These are phyloP conservation scores for Tangara arthus DNA, from an alignment of 2,797 vertebrate species.

Conservation along the genomic window DNA sequence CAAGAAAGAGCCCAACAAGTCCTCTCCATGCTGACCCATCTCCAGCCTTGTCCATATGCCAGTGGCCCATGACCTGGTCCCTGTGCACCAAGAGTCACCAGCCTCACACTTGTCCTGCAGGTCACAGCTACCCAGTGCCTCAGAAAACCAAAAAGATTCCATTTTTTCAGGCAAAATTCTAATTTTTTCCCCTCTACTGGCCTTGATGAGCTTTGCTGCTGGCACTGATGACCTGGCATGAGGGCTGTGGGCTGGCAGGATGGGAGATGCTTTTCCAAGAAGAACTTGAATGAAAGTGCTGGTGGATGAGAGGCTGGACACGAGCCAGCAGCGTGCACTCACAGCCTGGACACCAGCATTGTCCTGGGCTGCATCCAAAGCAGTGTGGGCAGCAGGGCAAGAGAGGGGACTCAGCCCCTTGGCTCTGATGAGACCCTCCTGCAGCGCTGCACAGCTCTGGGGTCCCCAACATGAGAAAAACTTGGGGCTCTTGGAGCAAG, in stretches of 20 bases:
- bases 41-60: not conserved
- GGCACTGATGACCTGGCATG: rapidly evolving
- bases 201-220: not conserved
- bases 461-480: not conserved
- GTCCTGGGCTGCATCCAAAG: not conserved
- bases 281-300: not conserved
- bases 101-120: not conserved
- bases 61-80: not conserved
- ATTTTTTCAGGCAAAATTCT: not conserved
- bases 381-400: rapidly evolving
- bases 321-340: not conserved
- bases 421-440: not conserved
- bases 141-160: not conserved
- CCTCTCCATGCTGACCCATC: not conserved
- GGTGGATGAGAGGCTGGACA: not conserved
- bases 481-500: not conserved
- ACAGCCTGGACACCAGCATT: not conserved
- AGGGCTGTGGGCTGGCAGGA: not conserved
- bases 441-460: not conserved
- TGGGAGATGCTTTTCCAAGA: not conserved
- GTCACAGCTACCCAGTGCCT: not conserved
- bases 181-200: rapidly evolving
- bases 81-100: not conserved
- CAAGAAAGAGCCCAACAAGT: not conserved
- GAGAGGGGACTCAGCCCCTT: not conserved